Evolutionary conservation across 92 coral and sea anemone species (phyloP), one percentile per base, ranked within the genome.

Genomic region (Phymanthus crucifer): DNA sequence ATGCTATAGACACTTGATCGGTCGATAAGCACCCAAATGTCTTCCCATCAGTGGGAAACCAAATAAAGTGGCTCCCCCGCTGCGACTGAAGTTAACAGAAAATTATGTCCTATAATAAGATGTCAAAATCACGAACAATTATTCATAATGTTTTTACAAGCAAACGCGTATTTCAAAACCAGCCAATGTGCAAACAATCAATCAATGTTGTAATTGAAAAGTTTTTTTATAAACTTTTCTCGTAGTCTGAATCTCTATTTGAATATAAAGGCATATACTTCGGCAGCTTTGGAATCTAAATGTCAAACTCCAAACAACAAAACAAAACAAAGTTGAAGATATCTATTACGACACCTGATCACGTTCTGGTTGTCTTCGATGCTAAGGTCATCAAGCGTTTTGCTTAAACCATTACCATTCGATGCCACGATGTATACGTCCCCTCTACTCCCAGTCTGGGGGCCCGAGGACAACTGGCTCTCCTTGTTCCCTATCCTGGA

Each of bases 401-500:
- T 33, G 40, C 36, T 72, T 17, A 71, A 58, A 23, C 77, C 78
- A 69, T 71, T 80, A 40, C 38, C 72, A 40, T 82, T 54, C 1
- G 70, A 52, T 14, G 68, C 66, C 1, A 82, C 86, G 74, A 82
- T 71, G 37, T 82, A 82, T 17, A 75, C 66, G 10, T 82, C 86
- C 43, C 86, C 86, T 66, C 86, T 73, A 71, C 89, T 88, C 97
- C 97, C 93, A 45, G 56, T 7, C 35, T 84, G 93, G 97, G 97
- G 79, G 88, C 78, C 86, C 70, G 97, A 77, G 48, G 88, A 58
- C 31, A 40, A 90, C 17, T 90, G 91, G 70, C 94, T 89, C 85
- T 92, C 97, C 68, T 87, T 90, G 83, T 92, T 90, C 74, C 97
- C 97, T 90, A 92, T 92, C 79, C 87, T 92, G 97, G 83, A 81